Conservation (phyloP, 2,113 vertebrate genomes). For the Redunca redunca region DNA sequence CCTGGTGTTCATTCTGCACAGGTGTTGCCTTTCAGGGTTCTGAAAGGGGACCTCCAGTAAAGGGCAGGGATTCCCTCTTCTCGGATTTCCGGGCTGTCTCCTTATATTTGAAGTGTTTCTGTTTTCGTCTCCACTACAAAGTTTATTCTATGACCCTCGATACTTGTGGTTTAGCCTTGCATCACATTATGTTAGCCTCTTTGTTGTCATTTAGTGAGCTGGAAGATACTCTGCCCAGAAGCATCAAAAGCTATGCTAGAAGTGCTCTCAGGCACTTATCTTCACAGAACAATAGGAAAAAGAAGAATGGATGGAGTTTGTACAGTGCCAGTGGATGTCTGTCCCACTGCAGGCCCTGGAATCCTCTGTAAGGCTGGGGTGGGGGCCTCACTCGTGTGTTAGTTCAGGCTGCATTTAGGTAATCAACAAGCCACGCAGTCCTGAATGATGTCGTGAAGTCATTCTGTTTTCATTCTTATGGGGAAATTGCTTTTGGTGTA, state of each 20-base stretch:
- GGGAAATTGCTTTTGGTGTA: not conserved
- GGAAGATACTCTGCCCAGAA: not conserved
- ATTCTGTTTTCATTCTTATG: not conserved
- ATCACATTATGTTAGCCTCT: not conserved
- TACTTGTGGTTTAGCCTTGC: not conserved
- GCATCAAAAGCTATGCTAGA: not conserved
- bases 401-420: not conserved
- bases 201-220: not conserved
- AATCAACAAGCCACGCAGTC: not conserved
- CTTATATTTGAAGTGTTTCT: not conserved
- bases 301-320: not conserved
- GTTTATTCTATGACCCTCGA: not conserved
- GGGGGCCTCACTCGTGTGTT: not conserved
- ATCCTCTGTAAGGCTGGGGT: not conserved
- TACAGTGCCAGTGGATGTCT: fast-evolving
- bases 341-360: not conserved
- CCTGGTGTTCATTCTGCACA: not conserved
- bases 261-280: not conserved
- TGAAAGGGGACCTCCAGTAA: not conserved
- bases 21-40: not conserved
- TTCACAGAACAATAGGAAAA: not conserved
- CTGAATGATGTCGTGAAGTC: not conserved
- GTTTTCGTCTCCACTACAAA: not conserved
- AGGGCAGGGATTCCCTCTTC: not conserved
- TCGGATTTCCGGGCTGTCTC: not conserved